phyloP scores from a whole-genome alignment of 2,888 invertebrate species.

The Pegoplata infirma region DNA sequence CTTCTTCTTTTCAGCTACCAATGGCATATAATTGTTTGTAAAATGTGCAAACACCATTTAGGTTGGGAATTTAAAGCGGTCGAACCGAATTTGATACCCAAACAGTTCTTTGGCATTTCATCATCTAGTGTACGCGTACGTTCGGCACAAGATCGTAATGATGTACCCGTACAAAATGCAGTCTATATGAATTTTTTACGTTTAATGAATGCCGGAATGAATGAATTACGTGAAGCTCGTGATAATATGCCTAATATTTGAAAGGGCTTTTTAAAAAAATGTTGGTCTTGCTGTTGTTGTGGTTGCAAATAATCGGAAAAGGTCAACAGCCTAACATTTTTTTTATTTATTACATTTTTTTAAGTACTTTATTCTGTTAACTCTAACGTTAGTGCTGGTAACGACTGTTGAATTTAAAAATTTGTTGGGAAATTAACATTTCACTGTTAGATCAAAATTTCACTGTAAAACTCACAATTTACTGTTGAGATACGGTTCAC shows the following conservation, averaged over 20 bases:
- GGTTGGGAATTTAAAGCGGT: conserved; percentile 90
- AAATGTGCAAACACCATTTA: conserved; percentile 83
- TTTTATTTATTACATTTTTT: too few relatives aligned
- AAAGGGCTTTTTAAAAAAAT: conserved; percentile 66
- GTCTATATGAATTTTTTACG: conserved; percentile 71
- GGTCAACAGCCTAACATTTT: conserved; percentile 18
- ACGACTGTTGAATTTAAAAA: too few relatives aligned
- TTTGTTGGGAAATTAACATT: too few relatives aligned
- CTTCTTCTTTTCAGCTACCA: conserved; percentile 81
- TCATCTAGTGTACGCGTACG: conserved; percentile 80
- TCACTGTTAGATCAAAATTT: too few relatives aligned
- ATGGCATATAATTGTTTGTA: conserved; percentile 88
- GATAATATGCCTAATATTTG: conserved; percentile 63
- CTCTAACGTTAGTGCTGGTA: too few relatives aligned
- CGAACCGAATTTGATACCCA: conserved; percentile 81
- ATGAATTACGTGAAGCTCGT: conserved; percentile 63
- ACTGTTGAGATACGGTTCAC: too few relatives aligned
- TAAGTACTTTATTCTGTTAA: too few relatives aligned
- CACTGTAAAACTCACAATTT: too few relatives aligned
- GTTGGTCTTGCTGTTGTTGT: conserved; percentile 62
- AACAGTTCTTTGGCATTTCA: conserved; percentile 85
- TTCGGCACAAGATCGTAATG: conserved; percentile 56
- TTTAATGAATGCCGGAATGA: conserved; percentile 66
- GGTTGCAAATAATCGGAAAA: conserved; percentile 23
- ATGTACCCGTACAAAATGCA: conserved; percentile 64